Conservation (phyloP, 2,113 vertebrate species). For the Poicephalus meyeri region DNA sequence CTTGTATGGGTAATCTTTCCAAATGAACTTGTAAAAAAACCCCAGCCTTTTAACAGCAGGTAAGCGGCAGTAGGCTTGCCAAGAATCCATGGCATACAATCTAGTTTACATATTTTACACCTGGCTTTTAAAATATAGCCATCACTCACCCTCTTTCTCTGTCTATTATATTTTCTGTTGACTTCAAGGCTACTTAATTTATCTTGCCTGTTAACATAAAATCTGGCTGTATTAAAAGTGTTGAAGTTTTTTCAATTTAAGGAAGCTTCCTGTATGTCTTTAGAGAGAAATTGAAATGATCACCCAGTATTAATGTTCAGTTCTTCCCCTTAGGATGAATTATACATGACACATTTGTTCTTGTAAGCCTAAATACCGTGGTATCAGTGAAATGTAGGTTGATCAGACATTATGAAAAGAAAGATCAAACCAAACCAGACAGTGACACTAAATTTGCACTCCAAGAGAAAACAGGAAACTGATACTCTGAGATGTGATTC, state of each 20-base stretch:
- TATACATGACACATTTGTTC: not conserved
- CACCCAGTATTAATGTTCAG: not conserved
- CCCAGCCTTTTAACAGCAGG: not conserved
- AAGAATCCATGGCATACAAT: not conserved
- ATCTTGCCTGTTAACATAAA: not conserved
- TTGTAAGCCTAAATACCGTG: not conserved
- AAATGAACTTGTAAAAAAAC: not conserved
- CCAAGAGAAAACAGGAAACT: not conserved
- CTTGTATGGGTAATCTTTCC: not conserved
- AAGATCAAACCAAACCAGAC: not conserved
- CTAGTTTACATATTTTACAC: not conserved
- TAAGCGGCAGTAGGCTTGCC: not conserved
- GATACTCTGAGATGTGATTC: not conserved
- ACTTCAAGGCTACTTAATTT: not conserved
- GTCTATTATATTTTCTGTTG: not conserved
- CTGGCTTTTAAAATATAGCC: not conserved
- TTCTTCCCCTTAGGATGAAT: not conserved
- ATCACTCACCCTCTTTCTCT: not conserved
- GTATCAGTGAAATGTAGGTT: not conserved
- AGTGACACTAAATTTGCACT: not conserved
- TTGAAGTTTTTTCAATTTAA: not conserved
- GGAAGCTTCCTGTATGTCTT: not conserved
- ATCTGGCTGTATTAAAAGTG: not conserved
- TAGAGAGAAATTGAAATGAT: not conserved
- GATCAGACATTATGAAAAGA: not conserved